Evolutionary conservation across 2,797 vertebrate genomes (phyloP), one percentile per base, ranked within the genome.

Genomic region (Lepus townsendii): DNA sequence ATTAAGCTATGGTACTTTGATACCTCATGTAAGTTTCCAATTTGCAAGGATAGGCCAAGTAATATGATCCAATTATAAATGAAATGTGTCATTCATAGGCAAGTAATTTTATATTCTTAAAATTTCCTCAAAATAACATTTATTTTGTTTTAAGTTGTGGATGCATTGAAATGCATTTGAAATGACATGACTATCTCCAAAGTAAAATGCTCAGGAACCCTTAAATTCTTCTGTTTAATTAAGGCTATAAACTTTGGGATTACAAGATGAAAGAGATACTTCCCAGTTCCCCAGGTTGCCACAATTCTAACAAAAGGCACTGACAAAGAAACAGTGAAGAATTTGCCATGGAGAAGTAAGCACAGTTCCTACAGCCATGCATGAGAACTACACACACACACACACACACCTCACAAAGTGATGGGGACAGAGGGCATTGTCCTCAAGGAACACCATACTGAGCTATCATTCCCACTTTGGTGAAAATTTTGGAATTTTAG

Each of bases 71-170:
- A 79, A 72, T 52, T 2, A 52, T 60, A 90, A 76, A 94, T 77
- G 71, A 69, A 90, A 73, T 54, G 13, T 83, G 16, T 71, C 75
- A 62, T 50, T 57, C 77, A 71, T 69, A 76, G 52, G 14, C 54
- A 94, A 65, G n/a, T 62, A 87, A 87, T 73, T 92, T 47, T 22
- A 75, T 89, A 63, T 8, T 69, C 24, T 86, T 26, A 88, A 94
- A 47, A n/a, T 1, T 22, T 73, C 79, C 78, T 62, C 2, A 62
- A 78, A 85, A 91, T 71, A 60, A 54, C 47, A 78, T 63, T 20
- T 19, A 77, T 38, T 88, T 92, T 57, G n/a, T 65, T 76, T 19
- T 76, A 52, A 35, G 8, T 83, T 52, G 60, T 32, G 12, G 13
- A 10, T 76, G 17, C 32, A 52, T 2, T 78, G 32, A 84, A 82